Base-by-base conservation (phyloP, 2,888 invertebrate genomes). In the Drosophila cracens region DNA sequence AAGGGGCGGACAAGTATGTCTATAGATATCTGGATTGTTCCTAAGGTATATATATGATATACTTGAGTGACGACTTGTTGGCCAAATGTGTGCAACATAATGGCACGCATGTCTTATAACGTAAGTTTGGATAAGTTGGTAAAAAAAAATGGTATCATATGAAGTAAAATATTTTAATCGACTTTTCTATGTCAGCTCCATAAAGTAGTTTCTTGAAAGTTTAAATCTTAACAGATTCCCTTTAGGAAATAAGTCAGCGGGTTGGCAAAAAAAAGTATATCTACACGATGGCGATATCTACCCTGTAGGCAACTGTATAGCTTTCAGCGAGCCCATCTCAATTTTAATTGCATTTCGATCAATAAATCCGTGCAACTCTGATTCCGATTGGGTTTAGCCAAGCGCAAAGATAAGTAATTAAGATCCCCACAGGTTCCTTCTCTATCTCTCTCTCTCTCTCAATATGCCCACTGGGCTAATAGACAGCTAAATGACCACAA, bases 401-500 rank as follows among this genome's bases (percentile, higher is more conserved):
- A 21, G 21, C 43, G 1, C 13, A 13, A 13, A 21, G 21, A 46
- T 21, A 46, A 21, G 7, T 46, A 7, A 13, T 21, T 46, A 7
- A 46, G 13, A 7, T 13, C 21, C 7, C 43, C 21, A 11, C 21
- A 7, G 13, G 21, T 13, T 46, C 3, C 13, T 21, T 40, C 10
- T 40, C n/a, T 16, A 13, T 46, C 13, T 21, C 13, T 21, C 43
- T 6, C 2, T 7, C 40, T 11, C 18, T 38, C 1, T 46, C 1
- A 27, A 52, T 43, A 36, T 48, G 61, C 62, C 48, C 65, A 49
- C 31, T 52, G 38, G 60, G 53, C 66, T 76, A 83, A 80, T 78
- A 71, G 70, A 54, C 72, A 65, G 73, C 60, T 78, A 79, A 82
- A 82, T 81, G 81, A 85, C 85, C 85, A 87, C 87, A 85, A 81